Percentiles rank a stretch among this genome's conserved stretches.
Evolutionary conservation across 2,888 invertebrate genomes (phyloP).

Genomic region (Biston stratarius): DNA sequence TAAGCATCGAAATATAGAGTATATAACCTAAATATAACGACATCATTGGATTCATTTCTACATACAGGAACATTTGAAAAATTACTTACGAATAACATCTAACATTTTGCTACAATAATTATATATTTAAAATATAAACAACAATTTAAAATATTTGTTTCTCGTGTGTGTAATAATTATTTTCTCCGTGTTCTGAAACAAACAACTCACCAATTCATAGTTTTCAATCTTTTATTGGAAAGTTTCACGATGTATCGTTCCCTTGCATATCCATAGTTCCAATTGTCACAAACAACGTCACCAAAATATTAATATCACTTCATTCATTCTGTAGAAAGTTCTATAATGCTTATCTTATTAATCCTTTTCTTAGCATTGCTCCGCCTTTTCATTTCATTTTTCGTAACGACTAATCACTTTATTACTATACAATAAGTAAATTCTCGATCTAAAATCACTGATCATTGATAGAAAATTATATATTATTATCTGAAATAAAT

Average conservation of each 20-base stretch:
- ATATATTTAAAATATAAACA: conserved; percentile 27
- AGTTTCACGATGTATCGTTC: conserved; percentile 7
- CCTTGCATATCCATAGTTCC: conserved; percentile 13
- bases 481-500: conserved; percentile 32
- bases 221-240: neutral
- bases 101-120: conserved; percentile 48
- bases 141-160: conserved; percentile 1
- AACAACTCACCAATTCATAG: conserved; percentile 4
- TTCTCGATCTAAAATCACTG: conserved; percentile 28
- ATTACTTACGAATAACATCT: conserved; percentile 52
- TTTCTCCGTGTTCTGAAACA: neutral
- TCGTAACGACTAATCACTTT: conserved; percentile 13
- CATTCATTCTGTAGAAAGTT: conserved; percentile 4
- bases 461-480: conserved; percentile 34
- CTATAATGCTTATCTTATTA: neutral
- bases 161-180: conserved; percentile 11
- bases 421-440: conserved; percentile 22
- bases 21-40: conserved; percentile 53
- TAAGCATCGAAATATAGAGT: conserved; percentile 49
- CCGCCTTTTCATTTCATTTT: conserved; percentile 24
- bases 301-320: conserved; percentile 17
- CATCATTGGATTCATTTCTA: conserved; percentile 50
- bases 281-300: neutral
- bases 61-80: conserved; percentile 73
- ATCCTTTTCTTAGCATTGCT: conserved; percentile 14